A percentile compares a stretch with the other conserved stretches of the same genome.
phyloP scores from a whole-genome alignment of 2,113 vertebrate species.

The Thinocorus orbignyianus region DNA sequence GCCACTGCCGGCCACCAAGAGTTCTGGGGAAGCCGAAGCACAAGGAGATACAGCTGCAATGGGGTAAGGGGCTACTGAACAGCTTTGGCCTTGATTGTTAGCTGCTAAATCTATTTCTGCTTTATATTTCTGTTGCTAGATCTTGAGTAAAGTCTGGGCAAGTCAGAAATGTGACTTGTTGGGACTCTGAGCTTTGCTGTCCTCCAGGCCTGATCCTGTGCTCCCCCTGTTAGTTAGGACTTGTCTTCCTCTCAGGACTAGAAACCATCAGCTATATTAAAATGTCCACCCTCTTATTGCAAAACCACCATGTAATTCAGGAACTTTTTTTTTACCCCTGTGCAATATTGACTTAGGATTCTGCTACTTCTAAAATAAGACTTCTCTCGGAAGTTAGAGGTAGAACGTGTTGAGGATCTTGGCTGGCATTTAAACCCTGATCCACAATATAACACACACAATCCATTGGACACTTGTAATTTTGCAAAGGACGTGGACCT shows the following conservation, averaged over 20 bases:
- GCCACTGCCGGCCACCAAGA: conserved; percentile 85
- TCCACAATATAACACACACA: neutral
- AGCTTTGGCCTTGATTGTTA: neutral
- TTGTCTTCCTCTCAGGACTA: neutral
- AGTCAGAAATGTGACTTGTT: neutral
- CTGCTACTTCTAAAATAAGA: neutral
- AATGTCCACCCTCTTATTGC: neutral
- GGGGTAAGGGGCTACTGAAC: conserved; percentile 79
- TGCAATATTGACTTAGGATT: neutral
- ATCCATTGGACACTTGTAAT: neutral
- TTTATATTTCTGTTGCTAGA: neutral
- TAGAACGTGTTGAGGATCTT: neutral
- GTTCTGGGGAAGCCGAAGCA: conserved; percentile 92
- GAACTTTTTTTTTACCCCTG: neutral
- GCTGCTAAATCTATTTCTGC: neutral
- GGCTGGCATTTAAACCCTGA: neutral
- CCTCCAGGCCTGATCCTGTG: neutral
- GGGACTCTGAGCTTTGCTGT: neutral
- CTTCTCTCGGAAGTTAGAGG: neutral
- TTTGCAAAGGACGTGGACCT: neutral
- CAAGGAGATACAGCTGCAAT: conserved; percentile 92
- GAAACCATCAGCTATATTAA: neutral
- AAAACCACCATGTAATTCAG: neutral
- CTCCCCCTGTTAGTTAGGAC: neutral
- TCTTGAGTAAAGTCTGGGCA: too few species aligned